Evolutionary conservation across 2,113 vertebrate species (phyloP).

Genomic region (Antigone vipio): DNA sequence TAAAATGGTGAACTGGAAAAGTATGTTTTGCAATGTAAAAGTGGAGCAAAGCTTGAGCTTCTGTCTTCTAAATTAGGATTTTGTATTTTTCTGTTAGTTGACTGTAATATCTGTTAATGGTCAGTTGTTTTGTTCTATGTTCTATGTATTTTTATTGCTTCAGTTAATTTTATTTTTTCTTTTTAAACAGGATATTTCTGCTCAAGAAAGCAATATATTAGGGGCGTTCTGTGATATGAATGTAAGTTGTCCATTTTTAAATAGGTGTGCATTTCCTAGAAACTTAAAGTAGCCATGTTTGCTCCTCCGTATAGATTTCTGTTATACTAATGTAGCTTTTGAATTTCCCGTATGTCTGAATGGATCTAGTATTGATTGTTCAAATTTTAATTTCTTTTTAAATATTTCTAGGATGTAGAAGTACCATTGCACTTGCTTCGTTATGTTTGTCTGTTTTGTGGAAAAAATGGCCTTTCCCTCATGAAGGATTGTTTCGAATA

Average conservation of each 20-base stretch:
- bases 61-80: background rate
- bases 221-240: conserved; percentile 99
- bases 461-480: conserved; percentile 96
- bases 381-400: background rate
- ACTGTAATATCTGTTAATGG: background rate
- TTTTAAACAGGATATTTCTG: conserved; percentile 91
- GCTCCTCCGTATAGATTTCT: background rate
- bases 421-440: conserved; percentile 97
- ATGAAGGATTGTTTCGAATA: conserved; percentile 99
- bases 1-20: background rate
- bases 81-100: background rate
- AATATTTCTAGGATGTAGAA: conserved; percentile 88
- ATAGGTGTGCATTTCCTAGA: background rate
- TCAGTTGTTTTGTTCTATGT: background rate
- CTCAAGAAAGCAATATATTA: conserved; percentile 98
- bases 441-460: conserved; percentile 97
- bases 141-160: background rate
- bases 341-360: background rate
- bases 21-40: background rate
- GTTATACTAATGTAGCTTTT: background rate
- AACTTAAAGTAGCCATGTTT: background rate
- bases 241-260: conserved; percentile 80
- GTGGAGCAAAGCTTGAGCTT: background rate
- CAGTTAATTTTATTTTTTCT: background rate
- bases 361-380: background rate